phyloP scores from a whole-genome alignment of 2,113 vertebrate species.

The Bos indicus region DNA sequence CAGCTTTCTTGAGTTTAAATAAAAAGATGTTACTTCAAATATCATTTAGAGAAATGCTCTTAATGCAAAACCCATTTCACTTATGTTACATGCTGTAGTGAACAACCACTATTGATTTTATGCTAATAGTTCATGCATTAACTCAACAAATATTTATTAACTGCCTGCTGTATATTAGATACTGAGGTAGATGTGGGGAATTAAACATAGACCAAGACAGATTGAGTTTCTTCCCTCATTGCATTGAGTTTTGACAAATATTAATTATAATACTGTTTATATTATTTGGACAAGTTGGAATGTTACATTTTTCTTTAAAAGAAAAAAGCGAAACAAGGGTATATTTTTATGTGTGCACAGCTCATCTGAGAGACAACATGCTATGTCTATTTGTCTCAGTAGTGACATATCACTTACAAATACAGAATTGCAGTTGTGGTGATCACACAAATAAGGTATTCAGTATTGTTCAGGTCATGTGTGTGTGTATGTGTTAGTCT shows the following conservation, averaged over 20 bases:
- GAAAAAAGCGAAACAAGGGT: neutral
- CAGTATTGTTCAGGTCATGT: neutral
- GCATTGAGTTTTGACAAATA: neutral
- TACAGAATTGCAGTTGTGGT: neutral
- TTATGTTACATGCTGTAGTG: conserved; percentile 15
- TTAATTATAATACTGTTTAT: neutral
- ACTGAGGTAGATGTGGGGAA: conserved; percentile 6
- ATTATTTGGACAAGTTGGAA: neutral
- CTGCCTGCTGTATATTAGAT: neutral
- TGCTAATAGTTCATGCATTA: conserved; percentile 41
- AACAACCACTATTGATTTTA: conserved; percentile 50
- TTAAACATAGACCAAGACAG: neutral
- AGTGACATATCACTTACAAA: neutral
- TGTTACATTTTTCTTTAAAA: conserved; percentile 22
- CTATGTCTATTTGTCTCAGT: neutral
- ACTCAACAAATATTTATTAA: conserved; percentile 50
- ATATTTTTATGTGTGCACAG: neutral
- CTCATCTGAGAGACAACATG: neutral
- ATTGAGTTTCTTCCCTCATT: neutral
- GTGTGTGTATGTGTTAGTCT: neutral
- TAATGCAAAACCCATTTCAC: neutral
- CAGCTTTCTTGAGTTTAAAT: neutral
- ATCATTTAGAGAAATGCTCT: neutral
- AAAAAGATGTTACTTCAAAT: neutral
- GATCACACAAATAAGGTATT: neutral